Evolutionary conservation across 92 coral and sea anemone genomes (phyloP), one percentile per base, ranked within the genome.

Genomic region (Zoanthus sociatus): DNA sequence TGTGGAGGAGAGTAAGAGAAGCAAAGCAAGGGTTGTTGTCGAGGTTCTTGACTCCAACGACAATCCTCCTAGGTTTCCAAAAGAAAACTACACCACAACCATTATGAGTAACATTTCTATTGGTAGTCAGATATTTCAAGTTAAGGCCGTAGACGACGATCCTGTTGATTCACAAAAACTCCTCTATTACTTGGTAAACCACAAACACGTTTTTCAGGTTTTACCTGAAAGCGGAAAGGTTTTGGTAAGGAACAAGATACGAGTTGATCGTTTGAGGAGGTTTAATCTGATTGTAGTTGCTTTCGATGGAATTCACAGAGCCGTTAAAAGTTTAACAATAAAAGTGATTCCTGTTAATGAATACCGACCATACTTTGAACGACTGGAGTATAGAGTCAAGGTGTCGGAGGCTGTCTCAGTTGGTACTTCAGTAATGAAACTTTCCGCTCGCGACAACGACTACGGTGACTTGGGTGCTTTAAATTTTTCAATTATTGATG

Each of bases 321-420:
- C 90, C 12, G 37, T 89, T 20, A 56, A 79, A 9, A 71, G 86
- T 48, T 88, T 95, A 4, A 71, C 71, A 5, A 76, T 95, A 11
- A 53, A 60, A 8, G 98, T 95, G 12, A 74, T 88, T 17, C 87
- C 96, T 6, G 87, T 94, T 13, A 94, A 94, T 69, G 98, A 94
- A 44, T 67, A 82, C 84, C 79, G 94, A 66, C 98, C 98, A 17
- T 92, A 83, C 77, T 94, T 94, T 50, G 90, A 92, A 73, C 78
- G 91, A 16, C 73, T 87, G 33, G 81, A 94, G 17, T 94, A 94
- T 88, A 84, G 83, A 30, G 91, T 91, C 15, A 78, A 84, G 15
- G 98, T 94, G 56, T 93, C 98, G 0, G 98, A 94, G 70, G 98
- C 98, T 7, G 88, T 94, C 32, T 85, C 92, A 56, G 72, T 91